Evolutionary conservation across 1,140 invertebrate species (phyloP).

Genomic region (Pachyrhynchus sulphureomaculatus): DNA sequence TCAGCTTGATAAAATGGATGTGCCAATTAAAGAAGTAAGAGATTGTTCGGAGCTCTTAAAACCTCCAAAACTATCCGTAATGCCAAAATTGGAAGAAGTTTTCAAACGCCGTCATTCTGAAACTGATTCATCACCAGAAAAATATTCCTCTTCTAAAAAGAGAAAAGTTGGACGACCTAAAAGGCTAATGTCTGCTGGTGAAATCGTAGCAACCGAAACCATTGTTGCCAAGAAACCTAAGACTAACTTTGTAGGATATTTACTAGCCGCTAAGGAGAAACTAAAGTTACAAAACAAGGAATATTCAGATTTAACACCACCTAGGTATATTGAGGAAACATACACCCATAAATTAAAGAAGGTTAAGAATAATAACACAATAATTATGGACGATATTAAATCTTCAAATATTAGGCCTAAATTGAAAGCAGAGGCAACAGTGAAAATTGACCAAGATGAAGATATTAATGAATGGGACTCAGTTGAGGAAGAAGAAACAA

Average conservation of each 20-base stretch:
- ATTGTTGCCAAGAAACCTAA: slow-evolving; percentile 80
- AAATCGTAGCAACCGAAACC: slow-evolving; percentile 66
- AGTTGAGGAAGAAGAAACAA: slow-evolving; percentile 35
- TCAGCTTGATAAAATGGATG: slow-evolving; percentile 47
- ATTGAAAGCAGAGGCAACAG: slow-evolving; percentile 65
- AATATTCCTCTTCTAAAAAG: slow-evolving; percentile 69
- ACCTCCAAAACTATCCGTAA: slow-evolving; percentile 48
- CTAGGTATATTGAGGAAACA: slow-evolving; percentile 49
- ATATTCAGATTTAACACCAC: slow-evolving; percentile 54
- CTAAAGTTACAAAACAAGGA: slow-evolving; percentile 58
- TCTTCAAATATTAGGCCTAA: slow-evolving; percentile 65
- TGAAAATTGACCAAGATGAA: slow-evolving; percentile 60
- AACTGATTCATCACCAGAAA: slow-evolving; percentile 39
- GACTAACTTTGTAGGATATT: slow-evolving; percentile 63
- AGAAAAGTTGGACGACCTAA: slow-evolving; percentile 80
- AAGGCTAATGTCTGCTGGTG: slow-evolving; percentile 66
- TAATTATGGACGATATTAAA: slow-evolving; percentile 47
- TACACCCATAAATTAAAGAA: slow-evolving; percentile 38
- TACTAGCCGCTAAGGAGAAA: slow-evolving; percentile 64
- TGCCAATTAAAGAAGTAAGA: slow-evolving; percentile 33
- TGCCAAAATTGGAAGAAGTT: slow-evolving; percentile 19
- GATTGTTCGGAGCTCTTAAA: slow-evolving; percentile 44
- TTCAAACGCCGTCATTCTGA: slow-evolving; percentile 27
- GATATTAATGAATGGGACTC: slow-evolving; percentile 48
- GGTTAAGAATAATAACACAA: slow-evolving; percentile 38